Percentiles rank a stretch among this genome's conserved stretches.
Conservation (phyloP, 2,797 vertebrate species). For the Enteromius unitaeniatus region DNA sequence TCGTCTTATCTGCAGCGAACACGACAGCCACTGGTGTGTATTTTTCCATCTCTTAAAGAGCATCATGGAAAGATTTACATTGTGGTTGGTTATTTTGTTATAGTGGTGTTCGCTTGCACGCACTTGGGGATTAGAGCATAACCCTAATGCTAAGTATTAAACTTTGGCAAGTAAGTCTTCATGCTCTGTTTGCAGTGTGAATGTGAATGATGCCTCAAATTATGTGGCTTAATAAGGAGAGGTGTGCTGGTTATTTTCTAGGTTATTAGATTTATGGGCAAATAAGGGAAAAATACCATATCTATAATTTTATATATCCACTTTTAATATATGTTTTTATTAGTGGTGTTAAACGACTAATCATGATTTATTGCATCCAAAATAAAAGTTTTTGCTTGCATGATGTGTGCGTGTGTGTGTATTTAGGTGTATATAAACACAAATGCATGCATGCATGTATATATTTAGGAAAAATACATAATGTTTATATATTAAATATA, state of each 20-base stretch:
- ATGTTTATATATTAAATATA: no score
- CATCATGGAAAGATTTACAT: conserved; percentile 17
- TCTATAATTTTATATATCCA: neutral
- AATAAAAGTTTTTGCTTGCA: no score
- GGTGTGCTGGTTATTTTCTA: conserved; percentile 1
- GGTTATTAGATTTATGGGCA: neutral
- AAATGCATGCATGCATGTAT: no score
- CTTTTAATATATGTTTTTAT: neutral
- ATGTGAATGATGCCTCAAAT: conserved; percentile 6
- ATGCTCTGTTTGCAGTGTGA: neutral
- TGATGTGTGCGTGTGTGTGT: no score
- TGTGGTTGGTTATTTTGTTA: neutral
- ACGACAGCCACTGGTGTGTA: conserved; percentile 14
- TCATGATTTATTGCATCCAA: no score
- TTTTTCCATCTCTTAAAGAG: conserved; percentile 43
- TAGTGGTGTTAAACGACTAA: no score
- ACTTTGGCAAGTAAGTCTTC: neutral
- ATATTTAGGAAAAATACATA: no score
- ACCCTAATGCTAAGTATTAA: neutral
- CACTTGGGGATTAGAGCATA: conserved; percentile 9
- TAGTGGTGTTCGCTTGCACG: neutral
- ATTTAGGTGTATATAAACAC: no score
- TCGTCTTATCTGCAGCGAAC: conserved; percentile 48
- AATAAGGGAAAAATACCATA: neutral
- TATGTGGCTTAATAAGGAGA: neutral